Conservation (phyloP, 2,888 invertebrate species). For the Aethes cnicana region DNA sequence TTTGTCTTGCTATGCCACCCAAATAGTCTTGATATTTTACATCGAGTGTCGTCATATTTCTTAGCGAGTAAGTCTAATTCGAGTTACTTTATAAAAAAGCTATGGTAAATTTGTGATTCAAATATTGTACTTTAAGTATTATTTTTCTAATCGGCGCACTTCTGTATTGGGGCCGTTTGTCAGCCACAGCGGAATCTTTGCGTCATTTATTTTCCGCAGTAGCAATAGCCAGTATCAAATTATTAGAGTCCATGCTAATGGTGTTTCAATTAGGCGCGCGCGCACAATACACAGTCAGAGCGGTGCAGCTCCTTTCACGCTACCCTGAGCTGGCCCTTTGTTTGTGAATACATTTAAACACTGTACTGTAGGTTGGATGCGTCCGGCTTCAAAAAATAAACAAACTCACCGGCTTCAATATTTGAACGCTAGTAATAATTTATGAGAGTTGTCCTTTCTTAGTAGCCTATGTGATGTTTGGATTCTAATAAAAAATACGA, state of each 20-base stretch:
- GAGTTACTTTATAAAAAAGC: too few species aligned
- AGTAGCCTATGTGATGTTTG: slow-evolving; percentile 37
- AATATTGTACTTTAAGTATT: too few species aligned
- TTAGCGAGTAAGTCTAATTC: neutral
- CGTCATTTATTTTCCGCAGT: neutral
- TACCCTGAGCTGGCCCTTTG: slow-evolving; percentile 65
- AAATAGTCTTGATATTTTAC: slow-evolving; percentile 34
- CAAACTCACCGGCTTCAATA: slow-evolving; percentile 55
- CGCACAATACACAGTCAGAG: slow-evolving; percentile 51
- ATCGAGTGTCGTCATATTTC: neutral
- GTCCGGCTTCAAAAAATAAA: slow-evolving; percentile 64
- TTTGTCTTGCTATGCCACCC: slow-evolving; percentile 34
- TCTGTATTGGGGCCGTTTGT: too few species aligned
- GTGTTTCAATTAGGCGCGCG: slow-evolving; percentile 70
- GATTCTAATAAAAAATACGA: slow-evolving; percentile 13
- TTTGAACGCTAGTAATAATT: slow-evolving; percentile 67
- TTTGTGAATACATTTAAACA: slow-evolving; percentile 80
- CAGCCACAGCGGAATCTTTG: neutral
- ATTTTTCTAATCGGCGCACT: too few species aligned
- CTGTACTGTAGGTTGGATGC: slow-evolving; percentile 57
- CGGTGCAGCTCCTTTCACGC: slow-evolving; percentile 66
- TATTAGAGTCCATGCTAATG: slow-evolving; percentile 39
- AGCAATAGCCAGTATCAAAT: slow-evolving; percentile 51
- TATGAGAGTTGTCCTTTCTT: slow-evolving; percentile 54
- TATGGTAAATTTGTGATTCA: too few species aligned